Evolutionary conservation across 2,113 vertebrate genomes (phyloP).

Genomic region (Xenus cinereus): DNA sequence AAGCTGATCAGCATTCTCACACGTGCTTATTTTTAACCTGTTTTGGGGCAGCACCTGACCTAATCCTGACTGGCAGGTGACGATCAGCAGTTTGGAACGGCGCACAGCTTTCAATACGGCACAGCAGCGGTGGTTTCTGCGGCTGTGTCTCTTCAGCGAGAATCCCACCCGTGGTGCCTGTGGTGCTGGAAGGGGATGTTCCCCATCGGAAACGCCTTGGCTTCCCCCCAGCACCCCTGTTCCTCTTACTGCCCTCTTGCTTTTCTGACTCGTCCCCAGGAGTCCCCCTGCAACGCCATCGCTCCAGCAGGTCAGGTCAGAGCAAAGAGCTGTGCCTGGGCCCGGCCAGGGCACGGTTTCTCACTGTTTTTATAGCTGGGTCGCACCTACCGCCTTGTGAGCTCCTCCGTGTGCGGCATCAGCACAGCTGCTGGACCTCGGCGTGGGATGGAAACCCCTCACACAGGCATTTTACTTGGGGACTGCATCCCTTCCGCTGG

Average conservation of each 20-base stretch:
- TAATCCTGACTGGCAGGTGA: background rate
- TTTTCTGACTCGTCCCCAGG: background rate
- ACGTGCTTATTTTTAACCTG: background rate
- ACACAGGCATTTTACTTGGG: background rate
- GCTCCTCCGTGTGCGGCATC: accelerated
- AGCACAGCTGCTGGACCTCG: background rate
- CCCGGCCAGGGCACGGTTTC: background rate
- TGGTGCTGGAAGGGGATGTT: background rate
- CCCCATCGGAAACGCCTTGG: background rate
- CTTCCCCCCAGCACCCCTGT: background rate
- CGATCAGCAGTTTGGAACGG: background rate
- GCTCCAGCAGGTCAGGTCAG: background rate
- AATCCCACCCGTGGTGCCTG: no score
- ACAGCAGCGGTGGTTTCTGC: background rate
- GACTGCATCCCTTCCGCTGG: background rate
- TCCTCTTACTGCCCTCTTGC: background rate
- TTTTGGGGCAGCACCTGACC: background rate
- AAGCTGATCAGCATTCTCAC: background rate
- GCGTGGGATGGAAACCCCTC: background rate
- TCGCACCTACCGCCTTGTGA: accelerated
- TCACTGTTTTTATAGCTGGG: background rate
- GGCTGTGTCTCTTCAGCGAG: background rate
- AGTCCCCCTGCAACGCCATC: accelerated
- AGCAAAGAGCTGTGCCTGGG: background rate
- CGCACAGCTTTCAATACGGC: background rate